phyloP scores from a whole-genome alignment of 2,113 vertebrate genomes.

The Pristiophorus japonicus region DNA sequence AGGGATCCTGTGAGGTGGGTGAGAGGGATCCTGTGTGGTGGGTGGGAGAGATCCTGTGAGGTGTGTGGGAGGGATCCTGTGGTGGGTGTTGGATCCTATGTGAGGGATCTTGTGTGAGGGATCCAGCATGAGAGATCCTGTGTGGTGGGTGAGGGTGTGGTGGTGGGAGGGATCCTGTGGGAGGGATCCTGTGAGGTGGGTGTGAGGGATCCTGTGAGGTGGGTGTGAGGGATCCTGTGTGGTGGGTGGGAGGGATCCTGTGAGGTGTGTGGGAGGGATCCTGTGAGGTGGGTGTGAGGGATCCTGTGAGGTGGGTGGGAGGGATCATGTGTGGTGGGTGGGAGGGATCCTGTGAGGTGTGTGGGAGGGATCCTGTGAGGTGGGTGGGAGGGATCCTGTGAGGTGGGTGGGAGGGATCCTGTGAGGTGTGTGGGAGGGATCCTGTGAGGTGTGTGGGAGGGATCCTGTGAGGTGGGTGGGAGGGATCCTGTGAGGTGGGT shows the following conservation, averaged over 20 bases:
- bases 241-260: neutral
- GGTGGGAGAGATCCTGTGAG: neutral
- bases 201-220: no score
- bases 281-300: neutral
- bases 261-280: neutral
- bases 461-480: no score
- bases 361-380: neutral
- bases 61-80: no score
- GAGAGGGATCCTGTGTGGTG: neutral
- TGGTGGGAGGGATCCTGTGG: no score
- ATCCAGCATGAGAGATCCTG: neutral
- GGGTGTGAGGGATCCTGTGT: neutral
- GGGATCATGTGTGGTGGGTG: no score
- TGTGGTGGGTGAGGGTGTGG: no score
- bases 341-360: neutral
- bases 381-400: neutral
- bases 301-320: neutral
- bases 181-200: neutral
- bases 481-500: neutral
- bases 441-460: no score
- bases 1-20: neutral
- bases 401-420: neutral
- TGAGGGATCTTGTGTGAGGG: neutral
- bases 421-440: no score
- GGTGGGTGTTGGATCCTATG: no score